Percentiles rank a stretch among this genome's conserved stretches.
Evolutionary conservation across 2,113 vertebrate genomes (phyloP).

Genomic region (Callorhinus ursinus): DNA sequence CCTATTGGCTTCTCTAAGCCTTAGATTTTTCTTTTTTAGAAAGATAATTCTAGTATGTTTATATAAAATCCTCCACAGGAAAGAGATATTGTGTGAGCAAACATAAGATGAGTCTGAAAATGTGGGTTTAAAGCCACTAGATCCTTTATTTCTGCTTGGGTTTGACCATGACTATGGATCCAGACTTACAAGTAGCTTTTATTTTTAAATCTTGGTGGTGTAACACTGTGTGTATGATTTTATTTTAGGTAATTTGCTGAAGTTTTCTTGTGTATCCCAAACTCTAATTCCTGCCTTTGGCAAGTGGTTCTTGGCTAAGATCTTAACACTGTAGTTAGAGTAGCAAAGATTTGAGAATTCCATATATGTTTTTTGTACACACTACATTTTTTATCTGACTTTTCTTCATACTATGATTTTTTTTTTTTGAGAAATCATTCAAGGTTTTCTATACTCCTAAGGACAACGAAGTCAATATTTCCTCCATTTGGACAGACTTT

Average conservation of each 20-base stretch:
- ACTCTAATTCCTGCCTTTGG: background rate
- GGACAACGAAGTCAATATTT: background rate
- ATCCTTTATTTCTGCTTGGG: background rate
- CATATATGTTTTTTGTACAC: background rate
- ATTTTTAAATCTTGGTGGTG: background rate
- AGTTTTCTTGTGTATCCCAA: background rate
- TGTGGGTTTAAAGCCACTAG: background rate
- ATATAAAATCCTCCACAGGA: background rate
- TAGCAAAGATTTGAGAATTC: background rate
- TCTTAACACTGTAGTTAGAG: background rate
- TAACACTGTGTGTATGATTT: background rate
- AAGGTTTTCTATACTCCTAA: background rate
- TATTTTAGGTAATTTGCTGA: background rate
- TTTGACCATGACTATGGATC: background rate
- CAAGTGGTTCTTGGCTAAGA: background rate
- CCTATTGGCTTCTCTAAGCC: background rate
- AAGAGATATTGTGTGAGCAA: background rate
- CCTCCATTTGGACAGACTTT: background rate
- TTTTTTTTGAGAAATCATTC: background rate
- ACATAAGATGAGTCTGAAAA: background rate
- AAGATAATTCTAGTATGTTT: background rate
- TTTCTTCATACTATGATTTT: background rate
- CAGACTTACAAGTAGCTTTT: background rate
- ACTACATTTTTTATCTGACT: background rate
- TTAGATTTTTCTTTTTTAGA: background rate